Base-by-base conservation (phyloP, 2,888 invertebrate species). In the Coenonympha arcania region DNA sequence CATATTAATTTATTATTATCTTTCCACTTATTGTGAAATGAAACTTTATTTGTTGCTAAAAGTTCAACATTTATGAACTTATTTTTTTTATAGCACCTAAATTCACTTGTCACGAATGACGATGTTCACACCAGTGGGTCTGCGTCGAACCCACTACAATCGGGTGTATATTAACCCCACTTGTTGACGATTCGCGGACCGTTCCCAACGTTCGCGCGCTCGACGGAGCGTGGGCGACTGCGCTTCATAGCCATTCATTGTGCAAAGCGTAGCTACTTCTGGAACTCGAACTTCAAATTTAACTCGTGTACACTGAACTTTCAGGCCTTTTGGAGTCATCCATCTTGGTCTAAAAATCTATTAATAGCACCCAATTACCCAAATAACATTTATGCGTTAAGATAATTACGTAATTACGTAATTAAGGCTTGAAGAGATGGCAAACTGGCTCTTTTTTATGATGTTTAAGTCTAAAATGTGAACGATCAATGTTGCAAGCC, bases 171-270 rank as follows among this genome's bases (percentile, higher is more conserved):
- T 45, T 52, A 58, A 56, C 61, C 63, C 70, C 75, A 83, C 80
- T 83, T 82, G 81, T 83, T 80, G 81, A 77, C 67, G 70, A 54
- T 34, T 20, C 48, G 60, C 55, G 60, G 51, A 56, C 66, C 64
- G 64, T 54, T 65, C 60, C 59, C 61, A 72, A 80, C 82, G 82
- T 81, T 80, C 83, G 81, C 83, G 82, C 84, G 82, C 76, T 71
- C 79, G 77, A 61, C 79, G 76, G 74, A 79, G 77, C 80, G 74
- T 75, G 71, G 73, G 68, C 83, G 79, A 84, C 85, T 85, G 85
- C 81, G 83, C 82, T 78, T 71, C 71, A 73, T 73, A 67, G 73
- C 73, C 82, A 81, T 82, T 65, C 65, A 64, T 78, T 74, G 73
- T 71, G 68, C 73, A 65, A 66, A 61, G 61, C 60, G 52, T 61